Evolutionary conservation across 2,888 invertebrate species (phyloP).

Genomic region (Rhabditophanes sp.): DNA sequence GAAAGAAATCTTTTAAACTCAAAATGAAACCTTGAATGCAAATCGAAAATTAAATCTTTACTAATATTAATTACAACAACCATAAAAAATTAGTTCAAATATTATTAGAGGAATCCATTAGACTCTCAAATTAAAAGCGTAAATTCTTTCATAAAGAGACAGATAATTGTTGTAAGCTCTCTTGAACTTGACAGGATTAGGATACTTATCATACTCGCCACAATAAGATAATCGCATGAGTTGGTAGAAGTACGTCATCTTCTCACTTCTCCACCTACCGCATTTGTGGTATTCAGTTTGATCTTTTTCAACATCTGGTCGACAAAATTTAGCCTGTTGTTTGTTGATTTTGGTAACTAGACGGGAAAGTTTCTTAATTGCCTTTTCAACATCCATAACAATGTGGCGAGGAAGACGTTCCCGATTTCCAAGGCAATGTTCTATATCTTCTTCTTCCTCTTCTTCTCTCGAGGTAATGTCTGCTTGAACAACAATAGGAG

Average conservation of each 20-base stretch:
- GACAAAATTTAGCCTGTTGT: slow-evolving; percentile 13
- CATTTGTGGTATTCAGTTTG: slow-evolving; percentile 15
- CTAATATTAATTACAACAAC: too few relatives aligned
- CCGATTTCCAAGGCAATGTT: too few relatives aligned
- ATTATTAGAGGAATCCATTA: neutral
- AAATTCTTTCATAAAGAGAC: slow-evolving; percentile 27
- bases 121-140: slow-evolving; percentile 17
- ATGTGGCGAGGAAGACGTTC: too few relatives aligned
- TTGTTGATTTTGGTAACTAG: slow-evolving; percentile 12
- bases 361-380: slow-evolving; percentile 7
- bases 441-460: too few relatives aligned
- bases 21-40: too few relatives aligned
- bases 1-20: too few relatives aligned
- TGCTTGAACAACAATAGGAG: too few relatives aligned
- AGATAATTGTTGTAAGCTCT: slow-evolving; percentile 23
- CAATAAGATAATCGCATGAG: slow-evolving; percentile 33
- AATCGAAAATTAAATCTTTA: too few relatives aligned
- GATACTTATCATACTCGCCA: slow-evolving; percentile 21
- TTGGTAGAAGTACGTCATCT: slow-evolving; percentile 32
- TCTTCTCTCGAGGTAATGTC: too few relatives aligned
- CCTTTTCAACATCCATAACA: too few relatives aligned
- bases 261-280: slow-evolving; percentile 27
- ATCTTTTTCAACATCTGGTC: slow-evolving; percentile 7
- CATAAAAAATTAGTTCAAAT: too few relatives aligned
- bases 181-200: slow-evolving; percentile 21